Conservation (phyloP, 2,113 vertebrate genomes). For the Coreoperca whiteheadi region DNA sequence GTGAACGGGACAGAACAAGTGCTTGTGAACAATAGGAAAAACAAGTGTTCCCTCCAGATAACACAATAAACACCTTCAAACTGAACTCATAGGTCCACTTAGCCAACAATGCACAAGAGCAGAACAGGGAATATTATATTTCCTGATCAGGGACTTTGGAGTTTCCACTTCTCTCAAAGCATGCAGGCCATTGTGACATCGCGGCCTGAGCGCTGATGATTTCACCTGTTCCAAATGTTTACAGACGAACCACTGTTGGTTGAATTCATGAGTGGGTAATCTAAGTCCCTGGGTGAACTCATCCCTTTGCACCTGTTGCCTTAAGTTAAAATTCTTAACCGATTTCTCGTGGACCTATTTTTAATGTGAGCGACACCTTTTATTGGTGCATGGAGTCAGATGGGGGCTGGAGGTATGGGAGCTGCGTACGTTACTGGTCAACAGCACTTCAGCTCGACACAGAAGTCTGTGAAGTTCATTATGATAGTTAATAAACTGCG, state of each 20-base stretch:
- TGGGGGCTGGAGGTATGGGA: background rate
- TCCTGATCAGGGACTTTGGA: slow-evolving; percentile 40
- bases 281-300: slow-evolving; percentile 28
- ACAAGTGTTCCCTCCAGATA: slow-evolving; percentile 50
- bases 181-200: slow-evolving; percentile 15
- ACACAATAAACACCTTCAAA: slow-evolving; percentile 43
- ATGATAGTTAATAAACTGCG: background rate
- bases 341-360: slow-evolving; percentile 70
- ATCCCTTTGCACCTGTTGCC: slow-evolving; percentile 68
- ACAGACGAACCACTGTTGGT: background rate
- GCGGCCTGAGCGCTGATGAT: background rate
- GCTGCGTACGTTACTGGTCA: background rate
- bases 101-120: slow-evolving; percentile 43
- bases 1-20: background rate
- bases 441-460: background rate
- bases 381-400: slow-evolving; percentile 42
- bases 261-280: slow-evolving; percentile 31
- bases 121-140: slow-evolving; percentile 33
- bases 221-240: slow-evolving; percentile 39
- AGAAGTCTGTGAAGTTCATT: background rate
- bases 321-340: slow-evolving; percentile 50
- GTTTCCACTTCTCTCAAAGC: slow-evolving; percentile 40
- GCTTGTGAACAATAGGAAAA: slow-evolving; percentile 23
- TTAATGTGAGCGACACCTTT: slow-evolving; percentile 62
- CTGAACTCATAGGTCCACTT: slow-evolving; percentile 17